Conservation (phyloP, 2,888 invertebrate species). For the Microctonus brassicae region DNA sequence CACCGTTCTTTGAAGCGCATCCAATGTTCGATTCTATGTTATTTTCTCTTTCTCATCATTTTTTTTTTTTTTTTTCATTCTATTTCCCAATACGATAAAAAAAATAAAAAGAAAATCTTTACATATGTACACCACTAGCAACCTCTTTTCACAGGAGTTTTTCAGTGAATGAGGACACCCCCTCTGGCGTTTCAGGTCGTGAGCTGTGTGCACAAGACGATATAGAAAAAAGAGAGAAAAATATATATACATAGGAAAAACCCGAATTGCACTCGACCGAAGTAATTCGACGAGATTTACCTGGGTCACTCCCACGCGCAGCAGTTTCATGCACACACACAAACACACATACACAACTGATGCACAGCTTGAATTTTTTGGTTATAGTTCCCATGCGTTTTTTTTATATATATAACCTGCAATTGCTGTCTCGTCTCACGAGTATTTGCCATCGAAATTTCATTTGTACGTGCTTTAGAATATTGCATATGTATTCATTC, state of each 20-base stretch:
- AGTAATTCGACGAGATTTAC: conserved; percentile 25
- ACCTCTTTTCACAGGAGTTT: conserved; percentile 24
- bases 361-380: neutral
- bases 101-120: neutral
- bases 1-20: conserved; percentile 15
- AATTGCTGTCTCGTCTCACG: neutral
- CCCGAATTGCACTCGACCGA: neutral
- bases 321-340: neutral
- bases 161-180: conserved; percentile 25
- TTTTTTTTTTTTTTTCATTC: neutral
- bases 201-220: conserved; percentile 9
- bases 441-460: conserved; percentile 12
- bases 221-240: neutral
- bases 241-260: too few relatives aligned
- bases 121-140: neutral
- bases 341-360: neutral
- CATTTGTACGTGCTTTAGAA: conserved; percentile 1
- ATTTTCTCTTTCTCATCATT: neutral
- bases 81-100: conserved; percentile 10
- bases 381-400: too few relatives aligned
- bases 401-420: neutral
- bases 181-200: conserved; percentile 13
- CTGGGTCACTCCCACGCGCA: conserved; percentile 17
- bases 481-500: neutral
- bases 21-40: conserved; percentile 1